phyloP scores from a whole-genome alignment of 2,113 vertebrate species.

The Tragelaphus strepsiceros region DNA sequence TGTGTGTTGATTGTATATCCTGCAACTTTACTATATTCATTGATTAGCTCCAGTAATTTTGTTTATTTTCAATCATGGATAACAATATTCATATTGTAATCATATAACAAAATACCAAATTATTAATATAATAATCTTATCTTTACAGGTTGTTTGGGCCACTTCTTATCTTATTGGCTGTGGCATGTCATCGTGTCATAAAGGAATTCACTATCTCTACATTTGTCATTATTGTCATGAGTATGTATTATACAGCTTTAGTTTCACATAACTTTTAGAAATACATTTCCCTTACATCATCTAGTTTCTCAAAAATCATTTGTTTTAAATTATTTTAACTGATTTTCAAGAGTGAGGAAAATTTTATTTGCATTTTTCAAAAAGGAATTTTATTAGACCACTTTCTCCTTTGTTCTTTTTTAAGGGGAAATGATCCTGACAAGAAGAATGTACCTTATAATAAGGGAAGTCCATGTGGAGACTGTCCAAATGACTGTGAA shows the following conservation, averaged over 20 bases:
- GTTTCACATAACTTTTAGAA: not conserved
- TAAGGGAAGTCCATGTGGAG: slow-evolving; percentile 59
- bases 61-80: not conserved
- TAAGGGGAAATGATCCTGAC: slow-evolving; percentile 73
- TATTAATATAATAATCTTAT: not conserved
- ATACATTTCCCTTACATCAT: not conserved
- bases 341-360: not conserved
- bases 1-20: too few relatives aligned
- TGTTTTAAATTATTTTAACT: not conserved
- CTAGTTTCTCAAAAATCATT: not conserved
- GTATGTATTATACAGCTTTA: slow-evolving; percentile 23
- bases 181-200: not conserved
- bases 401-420: not conserved
- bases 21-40: too few relatives aligned
- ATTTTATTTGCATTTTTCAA: not conserved
- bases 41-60: too few relatives aligned
- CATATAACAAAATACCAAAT: not conserved
- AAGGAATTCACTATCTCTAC: not conserved
- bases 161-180: slow-evolving; percentile 57
- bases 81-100: not conserved
- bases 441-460: slow-evolving; percentile 65
- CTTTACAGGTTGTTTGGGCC: slow-evolving; percentile 59
- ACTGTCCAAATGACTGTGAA: slow-evolving; percentile 75
- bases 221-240: slow-evolving; percentile 66
- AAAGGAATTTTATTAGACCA: not conserved